Base-by-base conservation (phyloP, 1,140 invertebrate genomes). In the Leptinotarsa texana region DNA sequence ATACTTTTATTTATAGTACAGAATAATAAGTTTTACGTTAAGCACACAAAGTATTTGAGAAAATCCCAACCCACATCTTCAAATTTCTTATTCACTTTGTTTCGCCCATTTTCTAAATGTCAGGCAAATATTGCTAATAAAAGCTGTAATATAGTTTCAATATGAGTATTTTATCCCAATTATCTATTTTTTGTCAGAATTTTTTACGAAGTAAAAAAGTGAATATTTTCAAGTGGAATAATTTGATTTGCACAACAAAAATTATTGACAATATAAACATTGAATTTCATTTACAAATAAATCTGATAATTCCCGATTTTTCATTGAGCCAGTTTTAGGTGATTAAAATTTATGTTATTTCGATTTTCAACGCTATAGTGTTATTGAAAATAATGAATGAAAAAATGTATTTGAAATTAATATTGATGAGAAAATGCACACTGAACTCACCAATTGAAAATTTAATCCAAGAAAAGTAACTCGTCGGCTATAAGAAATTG, bases 401-500 rank as follows among this genome's bases (percentile, higher is more conserved):
- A 11, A 33, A 11, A 11, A 42, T 42, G 3, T 42, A 42, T 42
- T 42, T 42, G 33, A 11, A 11, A 42, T 42, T 11, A 42, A 67
- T 42, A 67, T 33, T 24, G 27, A n/a, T 18, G 65, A 17, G 22
- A 67, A 67, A 42, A 17, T 13, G 13, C 24, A n/a, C 27, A 33
- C 65, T 63, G 13, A 63, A 21, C 65, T 67, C 22, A 42, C 6
- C 65, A 27, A 27, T 22, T 0, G n/a, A 67, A 27, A n/a, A 24
- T 24, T 15, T 42, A 42, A 71, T 71, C 69, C 69, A 71, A 57
- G 57, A 61, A 68, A 24, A 70, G 74, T 57, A 15, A 57, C n/a
- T 17, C 1, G 17, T 57, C 17, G 15, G 51, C 15, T 57, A 18
- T 78, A 72, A 74, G 72, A 74, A 78, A 75, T 74, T 76, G 76